A percentile compares a stretch with the other conserved stretches of the same genome.
Evolutionary conservation across 92 coral and sea anemone genomes (phyloP).

Genomic region (Epizoanthus illoricatus): DNA sequence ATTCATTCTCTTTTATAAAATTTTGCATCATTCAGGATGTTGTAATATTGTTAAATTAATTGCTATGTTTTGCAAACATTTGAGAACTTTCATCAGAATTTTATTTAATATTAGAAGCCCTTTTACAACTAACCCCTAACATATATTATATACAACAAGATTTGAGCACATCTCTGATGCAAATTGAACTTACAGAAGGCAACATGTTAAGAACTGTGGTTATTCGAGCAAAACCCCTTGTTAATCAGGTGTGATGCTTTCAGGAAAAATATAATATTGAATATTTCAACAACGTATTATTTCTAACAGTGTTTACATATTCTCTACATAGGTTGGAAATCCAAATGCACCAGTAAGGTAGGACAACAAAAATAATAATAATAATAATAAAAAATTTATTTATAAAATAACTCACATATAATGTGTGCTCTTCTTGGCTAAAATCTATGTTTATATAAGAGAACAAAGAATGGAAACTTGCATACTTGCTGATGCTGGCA

Average conservation of each 20-base stretch:
- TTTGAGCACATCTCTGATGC: neutral
- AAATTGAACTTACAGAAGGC: neutral
- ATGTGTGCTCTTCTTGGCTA: no score
- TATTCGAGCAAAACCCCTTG: neutral
- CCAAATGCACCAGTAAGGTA: conserved; percentile 32
- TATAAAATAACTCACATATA: no score
- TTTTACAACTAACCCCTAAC: neutral
- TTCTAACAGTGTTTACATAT: neutral
- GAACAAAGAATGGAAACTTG: no score
- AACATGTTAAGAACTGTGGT: conserved; percentile 7
- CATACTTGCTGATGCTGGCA: no score
- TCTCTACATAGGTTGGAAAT: conserved; percentile 10
- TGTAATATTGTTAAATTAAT: neutral
- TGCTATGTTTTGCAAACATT: neutral
- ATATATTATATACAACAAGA: neutral
- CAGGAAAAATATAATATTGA: neutral
- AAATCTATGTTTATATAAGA: no score
- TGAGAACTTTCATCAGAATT: conserved; percentile 16
- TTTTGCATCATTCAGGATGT: neutral
- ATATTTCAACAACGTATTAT: neutral
- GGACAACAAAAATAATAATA: neutral
- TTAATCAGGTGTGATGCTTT: neutral
- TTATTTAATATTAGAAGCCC: neutral
- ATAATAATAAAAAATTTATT: no score
- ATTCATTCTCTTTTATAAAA: neutral